A percentile compares a stretch with the other conserved stretches of the same genome.
phyloP scores from a whole-genome alignment of 2,113 vertebrate genomes.

The Polypterus senegalus region DNA sequence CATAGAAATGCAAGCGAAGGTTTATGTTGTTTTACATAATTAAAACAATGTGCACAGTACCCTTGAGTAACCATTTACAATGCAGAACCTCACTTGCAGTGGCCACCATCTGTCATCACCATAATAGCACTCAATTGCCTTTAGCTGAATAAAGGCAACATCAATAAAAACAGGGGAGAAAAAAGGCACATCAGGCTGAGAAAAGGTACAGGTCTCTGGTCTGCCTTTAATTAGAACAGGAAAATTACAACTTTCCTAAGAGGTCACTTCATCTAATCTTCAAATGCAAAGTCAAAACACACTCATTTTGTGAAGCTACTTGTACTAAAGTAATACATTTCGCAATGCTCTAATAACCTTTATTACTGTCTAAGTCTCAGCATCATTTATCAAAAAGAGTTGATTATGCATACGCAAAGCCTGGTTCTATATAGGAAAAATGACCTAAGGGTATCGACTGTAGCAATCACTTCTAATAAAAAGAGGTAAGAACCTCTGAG shows the following conservation, averaged over 20 bases:
- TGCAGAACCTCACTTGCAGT: background rate
- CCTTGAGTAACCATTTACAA: background rate
- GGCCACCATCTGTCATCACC: background rate
- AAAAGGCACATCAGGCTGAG: too few species aligned
- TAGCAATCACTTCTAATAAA: slow-evolving; percentile 7
- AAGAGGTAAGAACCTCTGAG: slow-evolving; percentile 17
- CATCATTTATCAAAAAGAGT: slow-evolving; percentile 2
- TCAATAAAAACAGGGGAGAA: too few species aligned
- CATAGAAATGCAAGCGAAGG: too few species aligned
- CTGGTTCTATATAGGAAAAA: background rate
- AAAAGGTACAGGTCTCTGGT: background rate
- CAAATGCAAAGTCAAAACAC: background rate
- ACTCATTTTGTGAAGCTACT: background rate
- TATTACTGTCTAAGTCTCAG: slow-evolving; percentile 1
- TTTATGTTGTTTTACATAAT: background rate
- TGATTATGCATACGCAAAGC: slow-evolving; percentile 1
- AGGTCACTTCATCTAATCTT: background rate
- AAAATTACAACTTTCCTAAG: background rate
- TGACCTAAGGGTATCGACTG: background rate
- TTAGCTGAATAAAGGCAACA: too few species aligned
- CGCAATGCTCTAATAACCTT: slow-evolving; percentile 2
- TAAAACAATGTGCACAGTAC: background rate
- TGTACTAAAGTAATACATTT: background rate
- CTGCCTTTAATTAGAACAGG: background rate
- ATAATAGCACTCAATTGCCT: too few species aligned